Conservation (phyloP, 2,797 vertebrate genomes). For the Alosa sapidissima region DNA sequence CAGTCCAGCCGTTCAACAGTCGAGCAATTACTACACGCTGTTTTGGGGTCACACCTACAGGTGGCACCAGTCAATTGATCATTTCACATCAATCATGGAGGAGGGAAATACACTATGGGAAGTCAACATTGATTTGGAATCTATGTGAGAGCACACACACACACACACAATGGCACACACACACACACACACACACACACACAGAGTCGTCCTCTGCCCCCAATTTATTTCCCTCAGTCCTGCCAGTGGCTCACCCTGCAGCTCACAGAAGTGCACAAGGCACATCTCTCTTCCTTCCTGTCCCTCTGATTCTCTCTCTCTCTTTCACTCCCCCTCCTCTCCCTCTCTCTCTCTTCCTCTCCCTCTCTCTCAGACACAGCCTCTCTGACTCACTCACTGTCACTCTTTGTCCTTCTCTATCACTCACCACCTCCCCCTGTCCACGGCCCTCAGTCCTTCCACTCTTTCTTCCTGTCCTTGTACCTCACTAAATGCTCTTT, state of each 20-base stretch:
- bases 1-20: constrained; percentile 10
- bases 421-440: not conserved
- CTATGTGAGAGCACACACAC: not conserved
- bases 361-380: not conserved
- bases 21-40: constrained; percentile 37
- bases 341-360: not conserved
- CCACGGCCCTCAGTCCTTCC: not conserved
- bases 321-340: not conserved
- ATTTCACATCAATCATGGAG: constrained; percentile 44
- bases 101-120: constrained; percentile 43
- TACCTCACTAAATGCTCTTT: constrained; percentile 33
- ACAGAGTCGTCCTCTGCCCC: not conserved
- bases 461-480: constrained; percentile 21
- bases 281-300: constrained; percentile 23
- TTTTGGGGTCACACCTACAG: constrained; percentile 57
- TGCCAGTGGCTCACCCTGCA: not conserved
- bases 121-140: constrained; percentile 35
- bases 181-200: not conserved
- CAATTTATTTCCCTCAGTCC: constrained; percentile 19
- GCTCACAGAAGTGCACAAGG: constrained; percentile 44
- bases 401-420: constrained; percentile 23
- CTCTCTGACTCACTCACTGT: constrained; percentile 21
- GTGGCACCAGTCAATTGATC: constrained; percentile 66
- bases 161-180: not conserved
- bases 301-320: not conserved